phyloP scores from a whole-genome alignment of 2,888 invertebrate genomes.

The Yponomeuta evonymella region DNA sequence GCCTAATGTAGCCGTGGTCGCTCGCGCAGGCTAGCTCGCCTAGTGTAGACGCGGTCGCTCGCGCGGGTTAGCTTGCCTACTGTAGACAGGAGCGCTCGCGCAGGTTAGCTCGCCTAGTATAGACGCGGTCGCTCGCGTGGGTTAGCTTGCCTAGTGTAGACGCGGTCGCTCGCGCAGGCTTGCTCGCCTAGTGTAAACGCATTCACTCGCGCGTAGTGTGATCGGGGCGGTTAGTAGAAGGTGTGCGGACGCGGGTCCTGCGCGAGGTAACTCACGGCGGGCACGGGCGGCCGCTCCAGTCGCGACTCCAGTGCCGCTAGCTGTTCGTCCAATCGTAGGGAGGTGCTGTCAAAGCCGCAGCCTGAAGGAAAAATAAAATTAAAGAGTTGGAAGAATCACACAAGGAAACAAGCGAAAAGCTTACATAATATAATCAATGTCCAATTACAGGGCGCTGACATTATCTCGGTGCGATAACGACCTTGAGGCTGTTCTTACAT shows the following conservation, averaged over 20 bases:
- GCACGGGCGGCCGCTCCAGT: slow-evolving; percentile 82
- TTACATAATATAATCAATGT: too few relatives aligned
- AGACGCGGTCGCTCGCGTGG: too few relatives aligned
- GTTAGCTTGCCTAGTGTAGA: not conserved
- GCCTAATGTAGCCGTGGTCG: not conserved
- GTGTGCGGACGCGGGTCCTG: slow-evolving; percentile 24
- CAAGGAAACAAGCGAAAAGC: too few relatives aligned
- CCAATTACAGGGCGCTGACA: too few relatives aligned
- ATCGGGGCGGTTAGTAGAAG: slow-evolving; percentile 36
- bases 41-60: not conserved
- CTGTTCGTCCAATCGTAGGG: slow-evolving; percentile 86
- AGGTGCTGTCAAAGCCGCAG: slow-evolving; percentile 82
- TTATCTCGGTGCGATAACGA: too few relatives aligned
- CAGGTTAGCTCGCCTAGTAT: too few relatives aligned
- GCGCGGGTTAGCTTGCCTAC: too few relatives aligned
- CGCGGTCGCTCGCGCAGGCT: not conserved
- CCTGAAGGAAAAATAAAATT: slow-evolving; percentile 32
- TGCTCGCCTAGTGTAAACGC: not conserved
- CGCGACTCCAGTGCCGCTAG: slow-evolving; percentile 89
- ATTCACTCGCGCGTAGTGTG: too few relatives aligned
- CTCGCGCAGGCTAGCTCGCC: not conserved
- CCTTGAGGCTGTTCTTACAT: too few relatives aligned
- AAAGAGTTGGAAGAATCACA: too few relatives aligned
- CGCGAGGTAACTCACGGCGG: slow-evolving; percentile 68
- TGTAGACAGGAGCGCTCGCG: too few relatives aligned